These are phyloP conservation scores for Pseudochirops corinnae DNA, from an alignment of 2,797 vertebrate genomes.

Conservation along the genomic window DNA sequence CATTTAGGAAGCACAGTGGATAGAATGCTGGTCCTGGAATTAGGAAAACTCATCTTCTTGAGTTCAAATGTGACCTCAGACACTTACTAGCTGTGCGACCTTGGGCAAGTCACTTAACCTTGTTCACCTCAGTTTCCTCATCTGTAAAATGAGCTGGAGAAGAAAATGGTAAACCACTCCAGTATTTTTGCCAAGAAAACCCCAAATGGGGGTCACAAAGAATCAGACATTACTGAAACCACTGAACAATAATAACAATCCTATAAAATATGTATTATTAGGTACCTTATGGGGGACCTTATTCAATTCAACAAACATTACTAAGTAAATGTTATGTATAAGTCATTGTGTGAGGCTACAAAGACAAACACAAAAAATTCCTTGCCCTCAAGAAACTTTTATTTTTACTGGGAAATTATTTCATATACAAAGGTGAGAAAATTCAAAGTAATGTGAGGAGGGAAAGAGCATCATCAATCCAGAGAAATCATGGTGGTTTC, in stretches of 20 bases:
- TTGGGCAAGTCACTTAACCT: too few species aligned
- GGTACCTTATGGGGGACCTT: too few species aligned
- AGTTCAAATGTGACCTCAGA: not conserved
- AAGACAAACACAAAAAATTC: not conserved
- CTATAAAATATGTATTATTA: too few species aligned
- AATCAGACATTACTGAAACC: too few species aligned
- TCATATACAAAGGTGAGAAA: not conserved
- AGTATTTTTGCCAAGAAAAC: too few species aligned
- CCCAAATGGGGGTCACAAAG: too few species aligned
- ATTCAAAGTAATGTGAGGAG: not conserved
- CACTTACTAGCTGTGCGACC: too few species aligned
- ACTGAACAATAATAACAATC: too few species aligned
- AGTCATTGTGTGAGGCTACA: not conserved
- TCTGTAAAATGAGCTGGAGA: too few species aligned
- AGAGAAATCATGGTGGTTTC: not conserved
- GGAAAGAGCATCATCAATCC: not conserved
- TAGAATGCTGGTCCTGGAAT: not conserved
- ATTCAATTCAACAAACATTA: not conserved
- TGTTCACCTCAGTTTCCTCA: too few species aligned
- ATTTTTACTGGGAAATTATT: not conserved
- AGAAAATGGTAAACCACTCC: too few species aligned
- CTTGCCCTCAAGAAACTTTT: not conserved
- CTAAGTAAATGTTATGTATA: not conserved
- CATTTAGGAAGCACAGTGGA: not conserved
- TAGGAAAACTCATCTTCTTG: not conserved